Percentiles rank a stretch among this genome's conserved stretches.
Conservation (phyloP, 2,113 vertebrate genomes). For the Theristicus caerulescens region DNA sequence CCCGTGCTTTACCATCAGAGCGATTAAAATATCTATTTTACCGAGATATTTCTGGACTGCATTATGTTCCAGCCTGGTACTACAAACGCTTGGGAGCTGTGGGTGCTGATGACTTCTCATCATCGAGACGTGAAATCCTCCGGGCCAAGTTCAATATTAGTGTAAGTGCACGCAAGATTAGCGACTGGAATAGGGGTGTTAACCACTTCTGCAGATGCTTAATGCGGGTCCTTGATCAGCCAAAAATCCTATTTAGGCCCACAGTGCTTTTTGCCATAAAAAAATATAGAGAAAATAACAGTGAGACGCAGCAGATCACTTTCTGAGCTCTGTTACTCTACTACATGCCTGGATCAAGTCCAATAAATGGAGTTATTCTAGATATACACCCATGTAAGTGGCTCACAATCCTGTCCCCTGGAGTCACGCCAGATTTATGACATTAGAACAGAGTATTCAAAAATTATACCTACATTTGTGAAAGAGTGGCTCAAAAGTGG, state of each 20-base stretch:
- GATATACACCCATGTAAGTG: conserved; percentile 47
- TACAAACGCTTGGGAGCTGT: neutral
- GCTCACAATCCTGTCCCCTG: conserved; percentile 35
- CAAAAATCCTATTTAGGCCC: conserved; percentile 29
- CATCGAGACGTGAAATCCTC: neutral
- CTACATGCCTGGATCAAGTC: conserved; percentile 44
- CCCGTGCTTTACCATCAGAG: neutral
- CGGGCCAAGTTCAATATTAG: neutral
- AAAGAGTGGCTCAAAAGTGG: neutral
- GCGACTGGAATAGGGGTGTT: neutral
- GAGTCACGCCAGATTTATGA: conserved; percentile 33
- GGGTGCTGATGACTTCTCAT: conserved; percentile 25
- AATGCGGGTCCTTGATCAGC: neutral
- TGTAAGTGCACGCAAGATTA: conserved; percentile 23
- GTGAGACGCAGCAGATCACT: neutral
- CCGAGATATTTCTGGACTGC: conserved; percentile 32
- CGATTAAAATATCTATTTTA: conserved; percentile 46
- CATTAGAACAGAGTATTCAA: neutral
- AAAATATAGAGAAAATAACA: neutral
- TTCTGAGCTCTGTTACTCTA: conserved; percentile 15
- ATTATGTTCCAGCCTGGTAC: conserved; percentile 13
- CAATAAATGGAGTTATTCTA: conserved; percentile 53
- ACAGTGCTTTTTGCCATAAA: neutral
- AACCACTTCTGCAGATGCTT: neutral
- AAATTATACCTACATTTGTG: neutral